Percentiles rank a stretch among this genome's conserved stretches.
Conservation (phyloP, 2,888 invertebrate species). For the Teleogryllus oceanicus region DNA sequence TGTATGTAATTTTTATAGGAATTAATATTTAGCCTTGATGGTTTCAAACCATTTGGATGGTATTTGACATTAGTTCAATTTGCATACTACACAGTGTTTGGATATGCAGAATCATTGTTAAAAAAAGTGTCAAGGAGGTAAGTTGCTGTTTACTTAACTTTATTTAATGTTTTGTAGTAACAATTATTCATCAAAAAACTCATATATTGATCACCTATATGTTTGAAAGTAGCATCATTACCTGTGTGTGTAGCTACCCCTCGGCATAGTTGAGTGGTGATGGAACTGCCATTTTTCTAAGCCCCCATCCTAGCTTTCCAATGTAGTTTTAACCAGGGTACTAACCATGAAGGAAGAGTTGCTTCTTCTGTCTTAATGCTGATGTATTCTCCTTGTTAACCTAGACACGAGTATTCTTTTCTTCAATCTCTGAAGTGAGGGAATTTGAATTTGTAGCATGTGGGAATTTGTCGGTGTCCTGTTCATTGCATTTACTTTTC, state of each 20-base stretch:
- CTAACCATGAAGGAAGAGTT: too few relatives aligned
- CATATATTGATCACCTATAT: neutral
- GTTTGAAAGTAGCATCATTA: neutral
- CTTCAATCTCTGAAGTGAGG: too few relatives aligned
- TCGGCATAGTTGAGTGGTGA: too few relatives aligned
- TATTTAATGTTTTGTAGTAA: neutral
- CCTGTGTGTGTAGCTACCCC: neutral
- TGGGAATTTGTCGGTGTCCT: too few relatives aligned
- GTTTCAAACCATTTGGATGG: slow-evolving; percentile 86
- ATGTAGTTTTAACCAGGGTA: too few relatives aligned
- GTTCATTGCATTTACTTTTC: too few relatives aligned
- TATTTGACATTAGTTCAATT: slow-evolving; percentile 91
- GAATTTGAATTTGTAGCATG: too few relatives aligned
- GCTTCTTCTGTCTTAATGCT: too few relatives aligned
- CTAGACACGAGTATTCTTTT: too few relatives aligned
- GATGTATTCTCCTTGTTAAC: too few relatives aligned
- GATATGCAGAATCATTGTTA: slow-evolving; percentile 67
- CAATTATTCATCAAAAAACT: neutral
- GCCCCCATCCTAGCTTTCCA: too few relatives aligned
- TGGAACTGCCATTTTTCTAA: too few relatives aligned
- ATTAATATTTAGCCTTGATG: slow-evolving; percentile 84
- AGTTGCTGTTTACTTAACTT: slow-evolving; percentile 34
- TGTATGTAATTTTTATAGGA: slow-evolving; percentile 55
- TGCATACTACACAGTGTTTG: slow-evolving; percentile 77
- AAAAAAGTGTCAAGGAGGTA: slow-evolving; percentile 56